phyloP scores from a whole-genome alignment of 2,888 invertebrate genomes.

The Eupithecia insigniata region DNA sequence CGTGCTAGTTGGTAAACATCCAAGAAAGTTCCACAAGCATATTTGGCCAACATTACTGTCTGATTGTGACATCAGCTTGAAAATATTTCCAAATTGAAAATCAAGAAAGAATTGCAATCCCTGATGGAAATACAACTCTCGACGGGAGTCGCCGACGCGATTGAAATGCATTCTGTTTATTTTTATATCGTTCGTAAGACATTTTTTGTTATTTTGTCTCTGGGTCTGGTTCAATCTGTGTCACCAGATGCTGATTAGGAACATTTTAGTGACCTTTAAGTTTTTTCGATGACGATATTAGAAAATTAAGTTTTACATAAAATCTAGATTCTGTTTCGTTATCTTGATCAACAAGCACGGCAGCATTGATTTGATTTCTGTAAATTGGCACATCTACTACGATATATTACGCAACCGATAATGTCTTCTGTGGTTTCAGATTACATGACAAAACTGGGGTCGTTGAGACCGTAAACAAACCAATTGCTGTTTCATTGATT shows the following conservation, averaged over 20 bases:
- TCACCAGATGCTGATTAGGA: not conserved
- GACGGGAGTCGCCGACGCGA: slow-evolving; percentile 38
- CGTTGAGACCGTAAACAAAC: slow-evolving; percentile 46
- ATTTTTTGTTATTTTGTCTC: slow-evolving; percentile 12
- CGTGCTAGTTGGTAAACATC: slow-evolving; percentile 37
- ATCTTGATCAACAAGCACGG: not conserved
- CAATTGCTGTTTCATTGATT: slow-evolving; percentile 20
- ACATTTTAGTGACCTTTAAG: not conserved
- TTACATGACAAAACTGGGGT: slow-evolving; percentile 55
- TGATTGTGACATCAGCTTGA: slow-evolving; percentile 26
- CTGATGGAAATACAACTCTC: slow-evolving; percentile 39
- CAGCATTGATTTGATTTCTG: slow-evolving; percentile 56
- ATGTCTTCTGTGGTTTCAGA: slow-evolving; percentile 52
- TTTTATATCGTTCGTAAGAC: slow-evolving; percentile 33
- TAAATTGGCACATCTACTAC: slow-evolving; percentile 56
- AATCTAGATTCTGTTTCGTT: not conserved
- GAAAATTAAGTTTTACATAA: not conserved
- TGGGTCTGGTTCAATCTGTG: not conserved
- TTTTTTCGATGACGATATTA: not conserved
- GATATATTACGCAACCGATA: slow-evolving; percentile 63
- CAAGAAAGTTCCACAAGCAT: slow-evolving; percentile 29
- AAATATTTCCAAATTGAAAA: slow-evolving; percentile 25
- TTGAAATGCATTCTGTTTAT: slow-evolving; percentile 46
- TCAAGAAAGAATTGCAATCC: slow-evolving; percentile 34
- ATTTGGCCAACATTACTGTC: slow-evolving; percentile 25